phyloP scores from a whole-genome alignment of 64 coral and sea anemone species.

The Stichodactyla helianthus region DNA sequence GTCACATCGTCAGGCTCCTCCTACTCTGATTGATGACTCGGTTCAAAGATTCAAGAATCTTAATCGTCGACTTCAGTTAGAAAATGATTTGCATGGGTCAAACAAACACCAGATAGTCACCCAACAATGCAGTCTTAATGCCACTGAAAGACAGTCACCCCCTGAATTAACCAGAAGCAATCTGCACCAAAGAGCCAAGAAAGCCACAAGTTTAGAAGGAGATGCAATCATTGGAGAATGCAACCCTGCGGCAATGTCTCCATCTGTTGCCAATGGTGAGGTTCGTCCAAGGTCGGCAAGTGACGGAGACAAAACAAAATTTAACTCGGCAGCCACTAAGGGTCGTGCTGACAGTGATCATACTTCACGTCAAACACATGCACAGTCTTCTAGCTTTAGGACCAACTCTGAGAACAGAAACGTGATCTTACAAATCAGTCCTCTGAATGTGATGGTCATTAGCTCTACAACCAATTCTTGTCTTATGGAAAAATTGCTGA shows the following conservation, averaged over 20 bases:
- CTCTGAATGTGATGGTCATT: constrained; percentile 26
- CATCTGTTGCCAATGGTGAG: constrained; percentile 15
- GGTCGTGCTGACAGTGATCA: constrained; percentile 8
- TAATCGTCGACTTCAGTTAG: constrained; percentile 51
- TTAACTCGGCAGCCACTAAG: not conserved
- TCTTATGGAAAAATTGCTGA: constrained; percentile 77
- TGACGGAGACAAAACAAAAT: constrained; percentile 60
- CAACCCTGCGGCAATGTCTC: not conserved
- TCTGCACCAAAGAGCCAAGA: constrained; percentile 5
- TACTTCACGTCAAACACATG: constrained; percentile 36
- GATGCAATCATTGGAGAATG: constrained; percentile 11
- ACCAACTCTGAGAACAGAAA: constrained; percentile 51
- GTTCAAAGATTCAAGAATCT: constrained; percentile 65
- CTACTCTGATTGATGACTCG: constrained; percentile 75
- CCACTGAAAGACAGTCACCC: constrained; percentile 13
- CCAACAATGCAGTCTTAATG: not conserved
- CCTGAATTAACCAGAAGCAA: not conserved
- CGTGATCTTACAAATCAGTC: constrained; percentile 64
- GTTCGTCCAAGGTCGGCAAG: constrained; percentile 83
- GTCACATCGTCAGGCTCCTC: constrained; percentile 86
- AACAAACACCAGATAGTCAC: not conserved
- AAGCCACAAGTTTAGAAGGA: constrained; percentile 3
- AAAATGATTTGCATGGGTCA: constrained; percentile 48
- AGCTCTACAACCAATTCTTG: constrained; percentile 32
- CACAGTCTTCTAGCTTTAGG: constrained; percentile 60